phyloP scores from a whole-genome alignment of 2,797 vertebrate species.

The Meriones psammophilus region DNA sequence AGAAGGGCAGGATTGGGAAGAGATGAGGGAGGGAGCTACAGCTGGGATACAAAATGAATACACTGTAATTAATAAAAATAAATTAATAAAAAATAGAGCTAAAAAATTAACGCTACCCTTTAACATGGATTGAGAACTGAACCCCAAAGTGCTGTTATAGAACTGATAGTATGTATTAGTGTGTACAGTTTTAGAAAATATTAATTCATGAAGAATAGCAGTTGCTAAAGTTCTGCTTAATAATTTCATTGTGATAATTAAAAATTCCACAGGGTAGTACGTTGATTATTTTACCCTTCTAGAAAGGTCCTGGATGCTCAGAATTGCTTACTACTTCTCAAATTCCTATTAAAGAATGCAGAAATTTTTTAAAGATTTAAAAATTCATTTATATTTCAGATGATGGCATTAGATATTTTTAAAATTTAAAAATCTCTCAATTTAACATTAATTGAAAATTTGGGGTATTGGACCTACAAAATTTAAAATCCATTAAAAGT shows the following conservation, averaged over 20 bases:
- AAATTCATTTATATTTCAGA: constrained; percentile 66
- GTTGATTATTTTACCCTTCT: constrained; percentile 84
- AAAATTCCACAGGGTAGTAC: constrained; percentile 82
- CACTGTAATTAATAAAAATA: too few relatives aligned
- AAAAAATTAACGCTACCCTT: constrained; percentile 56
- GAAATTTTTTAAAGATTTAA: constrained; percentile 74
- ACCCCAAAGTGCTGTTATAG: constrained; percentile 69
- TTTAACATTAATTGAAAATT: constrained; percentile 63
- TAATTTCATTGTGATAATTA: constrained; percentile 82
- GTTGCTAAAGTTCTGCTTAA: constrained; percentile 81
- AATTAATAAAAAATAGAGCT: too few relatives aligned
- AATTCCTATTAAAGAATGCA: constrained; percentile 55
- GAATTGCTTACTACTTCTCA: constrained; percentile 74
- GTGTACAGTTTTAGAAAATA: constrained; percentile 75
- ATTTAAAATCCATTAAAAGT: constrained; percentile 49
- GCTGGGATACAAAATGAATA: too few relatives aligned
- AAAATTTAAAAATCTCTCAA: constrained; percentile 45
- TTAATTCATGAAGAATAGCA: constrained; percentile 82
- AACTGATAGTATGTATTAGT: constrained; percentile 70
- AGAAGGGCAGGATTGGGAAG: not conserved
- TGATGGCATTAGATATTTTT: constrained; percentile 63
- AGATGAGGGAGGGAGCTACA: too few relatives aligned
- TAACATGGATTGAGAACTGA: constrained; percentile 66
- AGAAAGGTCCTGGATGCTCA: constrained; percentile 73
- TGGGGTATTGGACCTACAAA: constrained; percentile 46